Evolutionary conservation across 2,888 invertebrate genomes (phyloP).

Genomic region (Cryptosula pallasiana): DNA sequence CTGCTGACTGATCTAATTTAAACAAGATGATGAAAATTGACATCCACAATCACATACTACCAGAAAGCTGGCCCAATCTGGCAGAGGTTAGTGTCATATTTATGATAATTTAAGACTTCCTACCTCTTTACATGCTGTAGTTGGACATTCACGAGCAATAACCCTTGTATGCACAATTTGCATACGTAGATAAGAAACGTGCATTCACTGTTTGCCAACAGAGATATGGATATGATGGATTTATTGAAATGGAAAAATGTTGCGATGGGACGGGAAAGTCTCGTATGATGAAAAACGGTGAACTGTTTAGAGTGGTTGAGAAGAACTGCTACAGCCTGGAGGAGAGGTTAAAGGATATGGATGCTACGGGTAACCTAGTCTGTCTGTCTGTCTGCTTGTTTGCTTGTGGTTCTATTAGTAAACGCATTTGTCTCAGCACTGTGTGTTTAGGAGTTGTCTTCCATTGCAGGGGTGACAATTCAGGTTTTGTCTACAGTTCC

Average conservation of each 20-base stretch:
- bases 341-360: constrained; percentile 57
- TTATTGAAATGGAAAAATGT: constrained; percentile 52
- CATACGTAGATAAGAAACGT: too few relatives aligned
- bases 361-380: constrained; percentile 46
- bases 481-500: constrained; percentile 60
- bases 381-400: too few relatives aligned
- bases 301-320: constrained; percentile 57
- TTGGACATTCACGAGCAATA: too few relatives aligned
- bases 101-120: too few relatives aligned
- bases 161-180: too few relatives aligned
- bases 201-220: too few relatives aligned
- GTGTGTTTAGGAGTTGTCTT: too few relatives aligned
- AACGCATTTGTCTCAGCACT: too few relatives aligned
- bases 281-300: constrained; percentile 56
- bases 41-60: constrained; percentile 58
- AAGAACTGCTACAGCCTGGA: constrained; percentile 57
- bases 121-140: too few relatives aligned
- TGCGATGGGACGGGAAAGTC: constrained; percentile 39
- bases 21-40: constrained; percentile 55
- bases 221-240: constrained; percentile 59
- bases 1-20: too few relatives aligned
- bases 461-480: constrained; percentile 52
- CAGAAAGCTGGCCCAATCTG: constrained; percentile 57
- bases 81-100: constrained; percentile 55
- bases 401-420: too few relatives aligned